Evolutionary conservation across 2,888 invertebrate genomes (phyloP).

Genomic region (Acheta domesticus): DNA sequence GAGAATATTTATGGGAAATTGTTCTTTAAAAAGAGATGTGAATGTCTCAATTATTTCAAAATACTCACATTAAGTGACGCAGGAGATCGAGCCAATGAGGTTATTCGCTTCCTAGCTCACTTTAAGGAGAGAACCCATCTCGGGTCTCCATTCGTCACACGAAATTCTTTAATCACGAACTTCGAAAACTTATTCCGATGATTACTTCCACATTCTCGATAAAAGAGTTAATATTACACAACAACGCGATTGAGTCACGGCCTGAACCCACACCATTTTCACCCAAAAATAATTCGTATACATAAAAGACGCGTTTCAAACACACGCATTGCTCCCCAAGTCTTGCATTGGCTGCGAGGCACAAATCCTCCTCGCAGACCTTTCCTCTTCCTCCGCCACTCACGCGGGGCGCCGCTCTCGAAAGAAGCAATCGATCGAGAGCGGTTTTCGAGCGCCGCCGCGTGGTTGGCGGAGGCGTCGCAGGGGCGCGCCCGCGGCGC

Average conservation of each 20-base stretch:
- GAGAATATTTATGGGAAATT: background rate
- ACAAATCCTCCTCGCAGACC: too few species aligned
- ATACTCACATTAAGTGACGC: background rate
- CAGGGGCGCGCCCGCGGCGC: background rate
- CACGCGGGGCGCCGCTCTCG: background rate
- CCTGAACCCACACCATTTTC: background rate
- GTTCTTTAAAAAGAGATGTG: constrained; percentile 12
- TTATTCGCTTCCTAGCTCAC: background rate
- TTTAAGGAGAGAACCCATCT: background rate
- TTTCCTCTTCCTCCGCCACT: too few species aligned
- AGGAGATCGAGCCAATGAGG: background rate
- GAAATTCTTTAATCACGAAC: background rate
- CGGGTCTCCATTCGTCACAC: too few species aligned
- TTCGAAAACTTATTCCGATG: background rate
- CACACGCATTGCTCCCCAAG: background rate
- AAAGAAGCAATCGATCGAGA: background rate
- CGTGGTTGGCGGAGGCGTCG: background rate
- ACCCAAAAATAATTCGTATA: background rate
- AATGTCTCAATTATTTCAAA: constrained; percentile 23
- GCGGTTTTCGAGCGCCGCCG: background rate
- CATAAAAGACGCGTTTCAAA: background rate
- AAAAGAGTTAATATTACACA: background rate
- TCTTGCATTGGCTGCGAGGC: too few species aligned
- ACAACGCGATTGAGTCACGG: background rate
- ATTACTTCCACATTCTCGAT: background rate